phyloP scores from a whole-genome alignment of 2,113 vertebrate species.

The Pangasianodon hypophthalmus region DNA sequence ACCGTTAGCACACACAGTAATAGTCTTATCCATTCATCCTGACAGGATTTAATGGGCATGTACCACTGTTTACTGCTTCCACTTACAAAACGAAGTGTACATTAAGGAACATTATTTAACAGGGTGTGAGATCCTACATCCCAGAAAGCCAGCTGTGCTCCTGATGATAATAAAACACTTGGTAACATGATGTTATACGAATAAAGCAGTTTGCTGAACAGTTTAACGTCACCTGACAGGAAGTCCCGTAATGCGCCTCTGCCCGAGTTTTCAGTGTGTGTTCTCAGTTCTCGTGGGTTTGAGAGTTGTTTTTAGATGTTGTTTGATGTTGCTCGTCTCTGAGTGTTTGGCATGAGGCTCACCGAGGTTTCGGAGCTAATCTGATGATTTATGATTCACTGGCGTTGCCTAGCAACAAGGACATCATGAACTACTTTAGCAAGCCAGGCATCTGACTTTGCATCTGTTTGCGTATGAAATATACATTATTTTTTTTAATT shows the following conservation, averaged over 20 bases:
- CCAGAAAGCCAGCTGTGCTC: no score
- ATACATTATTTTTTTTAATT: neutral
- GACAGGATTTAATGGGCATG: neutral
- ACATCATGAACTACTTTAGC: conserved; percentile 48
- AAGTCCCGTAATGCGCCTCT: neutral
- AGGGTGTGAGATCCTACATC: neutral
- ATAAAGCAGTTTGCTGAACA: neutral
- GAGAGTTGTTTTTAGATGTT: neutral
- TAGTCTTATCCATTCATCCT: neutral
- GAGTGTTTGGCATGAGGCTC: neutral
- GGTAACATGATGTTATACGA: neutral
- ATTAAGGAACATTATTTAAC: no score
- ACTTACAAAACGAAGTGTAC: no score
- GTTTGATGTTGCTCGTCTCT: neutral
- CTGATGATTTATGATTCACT: conserved; percentile 56
- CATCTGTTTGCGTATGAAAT: conserved; percentile 18
- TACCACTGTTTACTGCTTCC: no score
- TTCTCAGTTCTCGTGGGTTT: neutral
- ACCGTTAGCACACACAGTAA: neutral
- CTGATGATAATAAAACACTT: neutral
- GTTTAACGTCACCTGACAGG: neutral
- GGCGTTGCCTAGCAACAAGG: conserved; percentile 69
- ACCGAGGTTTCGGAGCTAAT: conserved; percentile 35
- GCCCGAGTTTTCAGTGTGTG: neutral
- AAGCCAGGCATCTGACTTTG: conserved; percentile 1